Base-by-base conservation (phyloP, 2,113 vertebrate species). In the Sclerurus mexicanus region DNA sequence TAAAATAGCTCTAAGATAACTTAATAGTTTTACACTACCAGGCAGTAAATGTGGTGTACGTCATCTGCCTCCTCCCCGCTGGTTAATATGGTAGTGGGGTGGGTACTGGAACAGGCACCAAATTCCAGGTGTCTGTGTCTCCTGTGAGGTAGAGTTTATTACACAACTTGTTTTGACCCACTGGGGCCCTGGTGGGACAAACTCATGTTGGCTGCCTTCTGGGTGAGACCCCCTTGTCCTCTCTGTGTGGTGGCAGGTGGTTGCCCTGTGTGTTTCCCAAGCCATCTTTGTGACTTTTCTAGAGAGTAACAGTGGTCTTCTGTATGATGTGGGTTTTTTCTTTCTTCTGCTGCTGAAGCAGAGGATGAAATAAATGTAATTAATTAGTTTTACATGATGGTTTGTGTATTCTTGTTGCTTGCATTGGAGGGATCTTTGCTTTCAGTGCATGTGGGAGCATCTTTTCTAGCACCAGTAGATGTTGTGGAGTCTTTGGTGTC, bases 1-100 rank as follows among this genome's bases (percentile, higher is more conserved):
- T 96, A 89, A 94, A 96, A 96, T 84, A 77, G 71, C 88, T 94
- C 72, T 93, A 85, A 95, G 96, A 74, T 80, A 87, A 96, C 97
- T 93, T 82, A 95, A 87, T 90, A 71, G 44, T 50, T 42, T 84
- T 86, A 30, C 64, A 85, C 76, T 86, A 85, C n/a, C 59, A 69
- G 87, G 77, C 56, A 86, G 68, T 95, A 94, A 96, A 97, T 91
- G 89, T 58, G 72, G 88, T 89, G 39, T 23, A 1, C 55, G 52
- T 89, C 76, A 31, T 71, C 39, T 52, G 13, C 56, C 71, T 42
- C 76, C 50, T 90, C 72, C 81, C 62, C 8, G 4, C 46, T 72
- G 74, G 35, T 82, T 96, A 82, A 60, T 76, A 87, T 0, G 0
- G 52, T 75, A 63, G 63, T 19, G 33, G 42, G n/a, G 3, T 85